These are phyloP conservation scores for Scolopax rusticola DNA, from an alignment of 2,797 vertebrate genomes.

Conservation along the genomic window DNA sequence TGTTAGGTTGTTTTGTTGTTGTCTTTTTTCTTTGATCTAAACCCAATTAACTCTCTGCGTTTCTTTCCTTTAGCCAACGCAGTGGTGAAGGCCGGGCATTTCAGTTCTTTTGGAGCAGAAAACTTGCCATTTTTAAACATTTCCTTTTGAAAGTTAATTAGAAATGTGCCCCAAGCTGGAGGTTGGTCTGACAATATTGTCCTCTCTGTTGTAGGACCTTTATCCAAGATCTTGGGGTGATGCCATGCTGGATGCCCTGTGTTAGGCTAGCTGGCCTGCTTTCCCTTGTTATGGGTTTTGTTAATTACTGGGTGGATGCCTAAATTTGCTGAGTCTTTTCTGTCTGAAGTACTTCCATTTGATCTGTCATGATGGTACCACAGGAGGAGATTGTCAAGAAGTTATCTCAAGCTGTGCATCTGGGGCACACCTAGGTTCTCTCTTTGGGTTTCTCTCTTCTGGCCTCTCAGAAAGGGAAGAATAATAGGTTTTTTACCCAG, in stretches of 20 bases:
- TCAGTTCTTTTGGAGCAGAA: background rate
- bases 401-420: background rate
- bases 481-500: background rate
- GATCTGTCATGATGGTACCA: background rate
- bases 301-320: background rate
- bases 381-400: background rate
- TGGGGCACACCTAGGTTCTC: background rate
- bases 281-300: background rate
- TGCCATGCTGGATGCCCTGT: background rate
- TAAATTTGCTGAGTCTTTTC: background rate
- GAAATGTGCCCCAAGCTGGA: background rate
- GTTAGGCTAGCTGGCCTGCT: background rate
- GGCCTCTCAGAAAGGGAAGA: background rate
- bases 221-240: background rate
- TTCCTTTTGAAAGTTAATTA: background rate
- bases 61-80: background rate
- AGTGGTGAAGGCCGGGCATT: background rate
- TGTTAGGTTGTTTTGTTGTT: background rate
- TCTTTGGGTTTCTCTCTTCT: background rate
- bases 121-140: background rate
- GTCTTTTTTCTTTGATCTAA: background rate
- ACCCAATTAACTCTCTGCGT: background rate
- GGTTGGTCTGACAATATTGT: background rate
- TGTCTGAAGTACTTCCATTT: background rate
- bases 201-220: background rate